Conservation (phyloP, 2,113 vertebrate genomes). For the Emydura subglobosa region DNA sequence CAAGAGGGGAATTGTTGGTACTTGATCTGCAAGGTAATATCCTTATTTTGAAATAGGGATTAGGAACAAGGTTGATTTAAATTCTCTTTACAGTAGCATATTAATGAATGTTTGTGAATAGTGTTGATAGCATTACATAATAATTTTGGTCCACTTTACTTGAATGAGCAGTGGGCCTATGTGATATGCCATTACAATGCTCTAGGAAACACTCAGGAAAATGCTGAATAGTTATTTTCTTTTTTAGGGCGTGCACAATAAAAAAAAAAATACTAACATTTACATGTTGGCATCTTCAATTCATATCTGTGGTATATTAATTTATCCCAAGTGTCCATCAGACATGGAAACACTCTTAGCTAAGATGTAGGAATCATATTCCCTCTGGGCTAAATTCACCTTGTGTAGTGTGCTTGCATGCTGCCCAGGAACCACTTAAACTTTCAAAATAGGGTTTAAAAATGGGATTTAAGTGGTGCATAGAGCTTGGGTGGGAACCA, state of each 20-base stretch:
- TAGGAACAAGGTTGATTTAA: neutral
- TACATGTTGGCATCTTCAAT: neutral
- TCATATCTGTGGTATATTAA: neutral
- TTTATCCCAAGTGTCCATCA: neutral
- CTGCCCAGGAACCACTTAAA: neutral
- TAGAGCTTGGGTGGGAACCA: neutral
- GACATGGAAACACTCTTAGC: neutral
- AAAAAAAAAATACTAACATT: neutral
- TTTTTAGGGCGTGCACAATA: neutral
- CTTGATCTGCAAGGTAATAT: conserved; percentile 94
- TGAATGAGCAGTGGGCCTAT: neutral
- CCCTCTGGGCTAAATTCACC: neutral
- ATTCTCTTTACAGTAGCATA: neutral
- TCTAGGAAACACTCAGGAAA: neutral
- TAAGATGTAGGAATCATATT: neutral
- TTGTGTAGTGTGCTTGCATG: neutral
- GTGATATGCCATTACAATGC: neutral
- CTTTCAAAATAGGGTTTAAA: neutral
- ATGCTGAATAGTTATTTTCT: neutral
- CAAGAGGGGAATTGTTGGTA: conserved; percentile 93
- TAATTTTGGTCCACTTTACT: neutral
- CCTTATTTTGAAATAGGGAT: neutral
- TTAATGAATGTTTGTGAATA: neutral
- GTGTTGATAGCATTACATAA: neutral
- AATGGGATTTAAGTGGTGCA: neutral